phyloP scores from a whole-genome alignment of 1,140 invertebrate species.

The Drusus annulatus region DNA sequence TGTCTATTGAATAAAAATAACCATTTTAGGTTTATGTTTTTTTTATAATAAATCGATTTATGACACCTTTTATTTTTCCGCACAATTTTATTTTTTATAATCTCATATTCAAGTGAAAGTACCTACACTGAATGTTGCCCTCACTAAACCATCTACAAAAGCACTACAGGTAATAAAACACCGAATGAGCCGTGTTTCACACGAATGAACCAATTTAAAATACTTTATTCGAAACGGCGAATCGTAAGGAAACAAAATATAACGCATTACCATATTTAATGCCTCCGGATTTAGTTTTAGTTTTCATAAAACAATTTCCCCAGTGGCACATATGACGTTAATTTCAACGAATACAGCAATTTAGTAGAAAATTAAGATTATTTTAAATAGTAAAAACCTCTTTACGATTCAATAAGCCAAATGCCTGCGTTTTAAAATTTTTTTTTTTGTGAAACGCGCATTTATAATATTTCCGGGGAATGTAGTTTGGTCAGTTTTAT shows the following conservation, averaged over 20 bases:
- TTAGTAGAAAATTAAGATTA: background rate
- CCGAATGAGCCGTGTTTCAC: background rate
- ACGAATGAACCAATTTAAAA: conserved; percentile 16
- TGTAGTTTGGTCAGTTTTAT: too few relatives aligned
- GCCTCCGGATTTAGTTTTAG: background rate
- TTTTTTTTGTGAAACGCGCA: too few relatives aligned
- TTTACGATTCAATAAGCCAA: too few relatives aligned
- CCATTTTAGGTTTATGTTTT: too few relatives aligned
- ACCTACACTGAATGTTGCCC: background rate
- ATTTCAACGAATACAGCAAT: background rate
- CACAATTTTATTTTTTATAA: too few relatives aligned
- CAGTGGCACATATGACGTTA: background rate
- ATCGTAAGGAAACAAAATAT: conserved; percentile 5
- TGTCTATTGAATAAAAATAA: too few relatives aligned
- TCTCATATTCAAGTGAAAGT: too few relatives aligned
- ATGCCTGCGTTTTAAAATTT: too few relatives aligned
- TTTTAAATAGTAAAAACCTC: too few relatives aligned
- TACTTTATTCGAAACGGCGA: conserved; percentile 15
- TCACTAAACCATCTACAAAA: background rate
- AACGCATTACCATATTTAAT: conserved; percentile 6
- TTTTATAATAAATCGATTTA: too few relatives aligned
- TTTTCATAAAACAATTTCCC: conserved; percentile 16
- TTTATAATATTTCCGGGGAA: too few relatives aligned
- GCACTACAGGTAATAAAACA: conserved; percentile 14
- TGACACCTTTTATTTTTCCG: too few relatives aligned